Evolutionary conservation across 2,113 vertebrate species (phyloP).

Genomic region (Heterochromis multidens): DNA sequence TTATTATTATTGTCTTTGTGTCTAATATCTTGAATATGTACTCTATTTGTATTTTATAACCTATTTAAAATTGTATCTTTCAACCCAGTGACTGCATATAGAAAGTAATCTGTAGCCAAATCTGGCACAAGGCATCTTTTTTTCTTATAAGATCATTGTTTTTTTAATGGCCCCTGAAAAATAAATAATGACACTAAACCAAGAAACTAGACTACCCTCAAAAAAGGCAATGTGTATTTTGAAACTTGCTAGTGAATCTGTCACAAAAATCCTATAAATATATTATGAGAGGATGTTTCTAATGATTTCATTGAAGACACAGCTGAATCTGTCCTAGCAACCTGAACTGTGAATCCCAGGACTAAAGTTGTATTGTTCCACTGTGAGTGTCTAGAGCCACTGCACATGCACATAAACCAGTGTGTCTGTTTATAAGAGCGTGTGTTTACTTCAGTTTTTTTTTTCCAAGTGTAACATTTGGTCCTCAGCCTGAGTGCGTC

Average conservation of each 20-base stretch:
- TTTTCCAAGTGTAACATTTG: conserved; percentile 45
- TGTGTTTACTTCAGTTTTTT: conserved; percentile 1
- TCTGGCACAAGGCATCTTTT: background rate
- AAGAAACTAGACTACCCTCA: background rate
- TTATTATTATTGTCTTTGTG: background rate
- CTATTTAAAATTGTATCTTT: background rate
- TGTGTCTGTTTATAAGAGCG: conserved; percentile 1
- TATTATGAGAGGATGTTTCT: background rate
- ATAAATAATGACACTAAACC: background rate
- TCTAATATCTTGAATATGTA: background rate
- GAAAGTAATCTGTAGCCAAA: background rate
- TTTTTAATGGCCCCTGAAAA: background rate
- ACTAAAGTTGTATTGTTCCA: background rate
- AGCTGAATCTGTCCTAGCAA: background rate
- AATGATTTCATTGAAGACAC: conserved; percentile 12
- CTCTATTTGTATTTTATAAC: background rate
- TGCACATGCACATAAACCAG: background rate
- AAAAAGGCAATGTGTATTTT: background rate
- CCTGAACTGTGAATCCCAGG: background rate
- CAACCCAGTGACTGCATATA: rapidly evolving
- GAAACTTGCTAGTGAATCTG: background rate
- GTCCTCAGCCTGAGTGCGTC: conserved; percentile 25
- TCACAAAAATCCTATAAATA: background rate
- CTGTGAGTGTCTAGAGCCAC: background rate
- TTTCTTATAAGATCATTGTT: background rate